These are phyloP conservation scores for Lepidochrysops patricia DNA, from an alignment of 2,888 invertebrate species.

Conservation along the genomic window DNA sequence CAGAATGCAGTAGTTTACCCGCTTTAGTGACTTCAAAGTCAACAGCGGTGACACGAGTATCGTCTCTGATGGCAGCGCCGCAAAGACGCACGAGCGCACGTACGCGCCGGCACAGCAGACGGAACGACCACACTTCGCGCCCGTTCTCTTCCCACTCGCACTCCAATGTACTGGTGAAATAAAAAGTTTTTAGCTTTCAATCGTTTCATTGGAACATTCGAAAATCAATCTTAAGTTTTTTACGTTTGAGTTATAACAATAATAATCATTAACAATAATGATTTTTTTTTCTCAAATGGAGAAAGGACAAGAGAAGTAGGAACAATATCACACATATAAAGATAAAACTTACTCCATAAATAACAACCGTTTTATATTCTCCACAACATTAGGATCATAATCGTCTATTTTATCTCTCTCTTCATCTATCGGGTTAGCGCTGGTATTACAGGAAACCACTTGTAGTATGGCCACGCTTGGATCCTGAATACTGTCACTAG, in stretches of 20 bases:
- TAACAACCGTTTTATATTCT: slow-evolving; percentile 48
- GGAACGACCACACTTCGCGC: slow-evolving; percentile 47
- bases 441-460: slow-evolving; percentile 15
- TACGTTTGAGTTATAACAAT: too few relatives aligned
- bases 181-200: neutral
- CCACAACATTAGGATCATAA: slow-evolving; percentile 40
- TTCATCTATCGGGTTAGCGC: slow-evolving; percentile 25
- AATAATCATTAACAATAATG: too few relatives aligned
- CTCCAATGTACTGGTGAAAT: slow-evolving; percentile 40
- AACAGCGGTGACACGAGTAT: slow-evolving; percentile 36
- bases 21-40: slow-evolving; percentile 31
- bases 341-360: slow-evolving; percentile 58
- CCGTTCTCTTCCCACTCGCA: slow-evolving; percentile 50
- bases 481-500: neutral
- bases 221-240: too few relatives aligned
- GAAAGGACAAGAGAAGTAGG: too few relatives aligned
- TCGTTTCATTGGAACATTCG: too few relatives aligned
- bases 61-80: slow-evolving; percentile 36
- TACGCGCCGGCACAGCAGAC: slow-evolving; percentile 42
- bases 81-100: slow-evolving; percentile 37
- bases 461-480: slow-evolving; percentile 17
- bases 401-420: slow-evolving; percentile 29
- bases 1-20: slow-evolving; percentile 27
- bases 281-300: too few relatives aligned
- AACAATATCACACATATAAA: too few relatives aligned